Percentiles rank a stretch among this genome's conserved stretches.
Conservation (phyloP, 2,797 vertebrate genomes). For the Parauchenoglanis ngamensis region DNA sequence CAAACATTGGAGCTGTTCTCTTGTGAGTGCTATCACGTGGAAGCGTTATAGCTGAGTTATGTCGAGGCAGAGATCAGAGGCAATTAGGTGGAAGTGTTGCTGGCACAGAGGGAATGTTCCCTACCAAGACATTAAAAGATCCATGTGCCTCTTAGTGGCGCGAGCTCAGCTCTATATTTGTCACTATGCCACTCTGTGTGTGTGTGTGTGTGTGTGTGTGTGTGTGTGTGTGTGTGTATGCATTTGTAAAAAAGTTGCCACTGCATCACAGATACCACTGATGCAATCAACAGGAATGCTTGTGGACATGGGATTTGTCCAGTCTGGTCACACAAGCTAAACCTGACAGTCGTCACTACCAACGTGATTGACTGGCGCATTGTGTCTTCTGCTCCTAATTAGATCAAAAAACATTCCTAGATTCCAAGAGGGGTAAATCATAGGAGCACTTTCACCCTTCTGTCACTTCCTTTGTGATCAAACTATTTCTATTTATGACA, state of each 20-base stretch:
- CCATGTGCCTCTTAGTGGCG: slow-evolving; percentile 52
- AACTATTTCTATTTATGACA: slow-evolving; percentile 13
- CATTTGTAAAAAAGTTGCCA: slow-evolving; percentile 41
- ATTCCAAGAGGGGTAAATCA: background rate
- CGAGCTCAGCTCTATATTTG: slow-evolving; percentile 70
- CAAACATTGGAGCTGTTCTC: background rate
- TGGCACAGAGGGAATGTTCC: slow-evolving; percentile 45
- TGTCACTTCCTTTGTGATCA: slow-evolving; percentile 6
- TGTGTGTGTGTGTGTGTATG: slow-evolving; percentile 22
- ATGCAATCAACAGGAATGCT: slow-evolving; percentile 63
- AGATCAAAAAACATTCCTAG: background rate
- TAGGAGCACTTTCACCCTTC: background rate
- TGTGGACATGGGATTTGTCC: slow-evolving; percentile 53
- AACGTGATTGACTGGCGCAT: background rate
- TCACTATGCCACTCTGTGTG: slow-evolving; percentile 46
- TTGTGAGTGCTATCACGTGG: background rate
- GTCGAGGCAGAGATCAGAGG: background rate
- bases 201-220: background rate
- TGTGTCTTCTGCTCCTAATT: background rate
- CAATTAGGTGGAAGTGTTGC: background rate
- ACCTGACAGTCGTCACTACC: slow-evolving; percentile 14
- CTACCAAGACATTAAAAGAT: slow-evolving; percentile 45
- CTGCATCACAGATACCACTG: slow-evolving; percentile 67
- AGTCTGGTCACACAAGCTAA: slow-evolving; percentile 37
- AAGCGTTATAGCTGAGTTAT: background rate